These are phyloP conservation scores for Phengaris arion DNA, from an alignment of 2,888 invertebrate genomes.

Conservation along the genomic window DNA sequence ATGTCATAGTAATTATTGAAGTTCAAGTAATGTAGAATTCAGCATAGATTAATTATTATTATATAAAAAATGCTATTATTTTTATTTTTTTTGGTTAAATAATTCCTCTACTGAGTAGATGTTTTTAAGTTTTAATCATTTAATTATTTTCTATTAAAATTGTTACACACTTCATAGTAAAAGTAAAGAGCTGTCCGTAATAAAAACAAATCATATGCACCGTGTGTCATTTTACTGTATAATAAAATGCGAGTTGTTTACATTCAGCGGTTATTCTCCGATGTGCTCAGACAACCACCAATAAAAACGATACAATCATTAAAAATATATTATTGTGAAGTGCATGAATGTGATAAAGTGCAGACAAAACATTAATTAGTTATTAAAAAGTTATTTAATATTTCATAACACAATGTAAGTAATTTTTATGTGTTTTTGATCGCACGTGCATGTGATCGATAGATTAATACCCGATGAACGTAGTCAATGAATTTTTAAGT, in stretches of 20 bases:
- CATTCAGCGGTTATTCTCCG: conserved; percentile 25
- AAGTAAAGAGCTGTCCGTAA: not conserved
- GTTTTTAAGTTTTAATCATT: too few species aligned
- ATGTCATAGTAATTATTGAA: too few species aligned
- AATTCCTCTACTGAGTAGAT: too few species aligned
- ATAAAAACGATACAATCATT: not conserved
- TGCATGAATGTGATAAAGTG: conserved; percentile 15
- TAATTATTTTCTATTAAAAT: too few species aligned
- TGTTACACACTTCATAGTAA: too few species aligned
- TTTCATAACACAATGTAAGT: conserved; percentile 27
- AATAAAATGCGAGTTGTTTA: conserved; percentile 20
- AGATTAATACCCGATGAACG: not conserved
- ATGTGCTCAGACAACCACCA: conserved; percentile 12
- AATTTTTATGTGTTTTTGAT: not conserved
- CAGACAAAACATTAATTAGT: conserved; percentile 6
- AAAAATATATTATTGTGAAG: conserved; percentile 19
- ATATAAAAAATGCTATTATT: too few species aligned
- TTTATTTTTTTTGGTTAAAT: too few species aligned
- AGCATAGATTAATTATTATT: too few species aligned
- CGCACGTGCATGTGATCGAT: not conserved
- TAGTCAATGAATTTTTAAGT: not conserved
- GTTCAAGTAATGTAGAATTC: too few species aligned
- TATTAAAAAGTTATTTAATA: conserved; percentile 26
- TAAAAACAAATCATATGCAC: not conserved
- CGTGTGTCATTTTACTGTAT: conserved; percentile 11